These are phyloP conservation scores for Aphrocallistes beatrix DNA, from an alignment of 37 sponge, comb jelly and placozoan species.

Conservation along the genomic window DNA sequence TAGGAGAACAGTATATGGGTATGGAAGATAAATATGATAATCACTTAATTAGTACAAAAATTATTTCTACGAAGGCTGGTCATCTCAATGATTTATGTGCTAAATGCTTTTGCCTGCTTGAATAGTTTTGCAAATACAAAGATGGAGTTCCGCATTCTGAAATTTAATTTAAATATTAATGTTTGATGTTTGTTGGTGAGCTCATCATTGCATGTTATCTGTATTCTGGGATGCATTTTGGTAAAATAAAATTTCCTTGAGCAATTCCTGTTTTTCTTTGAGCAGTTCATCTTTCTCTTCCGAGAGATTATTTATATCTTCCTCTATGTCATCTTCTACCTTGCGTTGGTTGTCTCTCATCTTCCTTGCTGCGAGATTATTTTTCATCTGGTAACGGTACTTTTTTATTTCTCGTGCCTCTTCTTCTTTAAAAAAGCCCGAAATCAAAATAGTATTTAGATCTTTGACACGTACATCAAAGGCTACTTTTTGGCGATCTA, in stretches of 20 bases:
- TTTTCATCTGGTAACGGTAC: background rate
- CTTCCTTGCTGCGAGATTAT: background rate
- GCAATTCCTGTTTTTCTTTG: background rate
- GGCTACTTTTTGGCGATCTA: background rate
- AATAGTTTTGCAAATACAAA: too few species aligned
- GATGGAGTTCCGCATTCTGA: too few species aligned
- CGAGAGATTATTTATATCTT: background rate
- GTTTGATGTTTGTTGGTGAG: too few species aligned
- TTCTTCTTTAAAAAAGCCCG: background rate
- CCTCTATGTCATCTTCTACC: background rate
- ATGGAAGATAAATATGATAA: too few species aligned
- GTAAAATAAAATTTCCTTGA: background rate
- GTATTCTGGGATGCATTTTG: too few species aligned
- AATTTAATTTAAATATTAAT: too few species aligned
- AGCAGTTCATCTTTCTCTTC: background rate
- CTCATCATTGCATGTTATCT: too few species aligned
- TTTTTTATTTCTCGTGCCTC: background rate
- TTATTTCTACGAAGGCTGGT: too few species aligned
- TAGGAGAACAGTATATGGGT: too few species aligned
- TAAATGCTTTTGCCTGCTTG: too few species aligned
- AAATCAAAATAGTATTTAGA: background rate
- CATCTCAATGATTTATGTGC: too few species aligned
- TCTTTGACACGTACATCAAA: background rate
- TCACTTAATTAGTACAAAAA: too few species aligned
- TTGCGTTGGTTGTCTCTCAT: background rate